Conservation (phyloP, 2,113 vertebrate genomes). For the Thomomys bottae region DNA sequence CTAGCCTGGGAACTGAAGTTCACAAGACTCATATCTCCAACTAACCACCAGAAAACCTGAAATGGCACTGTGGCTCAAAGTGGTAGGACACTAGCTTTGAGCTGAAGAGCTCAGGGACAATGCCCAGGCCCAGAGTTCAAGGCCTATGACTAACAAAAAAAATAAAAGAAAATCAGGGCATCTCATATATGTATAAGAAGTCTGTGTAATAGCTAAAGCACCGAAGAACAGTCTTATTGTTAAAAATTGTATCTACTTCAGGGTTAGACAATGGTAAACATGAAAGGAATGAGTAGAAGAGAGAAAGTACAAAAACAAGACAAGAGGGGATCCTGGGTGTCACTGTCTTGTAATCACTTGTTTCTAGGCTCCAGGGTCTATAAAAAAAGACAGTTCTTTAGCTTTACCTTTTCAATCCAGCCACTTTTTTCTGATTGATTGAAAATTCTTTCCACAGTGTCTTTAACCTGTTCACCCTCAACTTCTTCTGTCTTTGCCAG, state of each 20-base stretch:
- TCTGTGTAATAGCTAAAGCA: slow-evolving; percentile 23
- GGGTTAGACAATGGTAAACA: background rate
- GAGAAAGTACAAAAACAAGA: slow-evolving; percentile 16
- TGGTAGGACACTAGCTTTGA: too few relatives aligned
- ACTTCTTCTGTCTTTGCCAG: slow-evolving; percentile 65
- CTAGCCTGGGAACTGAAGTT: too few relatives aligned
- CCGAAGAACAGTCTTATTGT: background rate
- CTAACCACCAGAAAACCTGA: too few relatives aligned
- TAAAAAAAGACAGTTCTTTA: background rate
- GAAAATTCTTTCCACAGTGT: slow-evolving; percentile 86
- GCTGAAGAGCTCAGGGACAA: too few relatives aligned
- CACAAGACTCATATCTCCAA: too few relatives aligned
- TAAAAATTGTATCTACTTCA: slow-evolving; percentile 39
- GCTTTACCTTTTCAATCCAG: slow-evolving; percentile 89
- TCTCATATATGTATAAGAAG: slow-evolving; percentile 25
- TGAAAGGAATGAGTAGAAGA: slow-evolving; percentile 44
- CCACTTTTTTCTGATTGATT: slow-evolving; percentile 77
- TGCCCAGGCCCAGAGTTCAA: too few relatives aligned
- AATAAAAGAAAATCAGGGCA: too few relatives aligned
- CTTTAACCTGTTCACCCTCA: slow-evolving; percentile 87
- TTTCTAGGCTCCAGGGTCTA: background rate
- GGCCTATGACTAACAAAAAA: too few relatives aligned
- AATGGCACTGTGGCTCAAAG: too few relatives aligned
- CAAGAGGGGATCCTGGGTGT: background rate
- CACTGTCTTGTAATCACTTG: background rate